Percentiles rank a stretch among this genome's conserved stretches.
Conservation (phyloP, 2,113 vertebrate genomes). For the Desmodus rotundus region DNA sequence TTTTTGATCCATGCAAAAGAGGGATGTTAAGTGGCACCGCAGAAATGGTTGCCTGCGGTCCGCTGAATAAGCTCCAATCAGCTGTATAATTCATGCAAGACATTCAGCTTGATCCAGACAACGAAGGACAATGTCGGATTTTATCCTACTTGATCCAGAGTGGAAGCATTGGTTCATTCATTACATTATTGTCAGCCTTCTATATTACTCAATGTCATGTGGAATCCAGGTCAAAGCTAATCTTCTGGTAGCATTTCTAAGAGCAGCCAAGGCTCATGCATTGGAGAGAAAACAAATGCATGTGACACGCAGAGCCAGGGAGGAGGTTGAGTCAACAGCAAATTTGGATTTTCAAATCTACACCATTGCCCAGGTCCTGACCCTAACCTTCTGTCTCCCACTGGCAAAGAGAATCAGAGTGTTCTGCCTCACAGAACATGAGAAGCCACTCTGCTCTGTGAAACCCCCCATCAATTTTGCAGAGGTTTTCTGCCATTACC, state of each 20-base stretch:
- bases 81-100: background rate
- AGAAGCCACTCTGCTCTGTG: conserved; percentile 61
- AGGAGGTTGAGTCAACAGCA: background rate
- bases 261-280: background rate
- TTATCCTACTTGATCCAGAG: background rate
- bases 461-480: conserved; percentile 84
- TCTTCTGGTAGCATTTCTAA: background rate
- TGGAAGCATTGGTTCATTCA: background rate
- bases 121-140: background rate
- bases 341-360: conserved; percentile 10
- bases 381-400: conserved; percentile 54
- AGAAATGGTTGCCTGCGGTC: background rate
- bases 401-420: background rate
- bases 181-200: background rate
- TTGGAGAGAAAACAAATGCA: conserved; percentile 4
- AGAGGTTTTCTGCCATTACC: conserved; percentile 80
- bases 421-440: background rate
- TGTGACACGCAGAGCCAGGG: background rate
- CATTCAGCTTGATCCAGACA: background rate
- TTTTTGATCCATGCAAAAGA: background rate
- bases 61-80: background rate
- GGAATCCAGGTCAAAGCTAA: background rate
- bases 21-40: background rate
- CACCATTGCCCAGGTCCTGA: conserved; percentile 8
- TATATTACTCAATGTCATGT: background rate